phyloP scores from a whole-genome alignment of 1,140 invertebrate genomes.

The Apis cerana region DNA sequence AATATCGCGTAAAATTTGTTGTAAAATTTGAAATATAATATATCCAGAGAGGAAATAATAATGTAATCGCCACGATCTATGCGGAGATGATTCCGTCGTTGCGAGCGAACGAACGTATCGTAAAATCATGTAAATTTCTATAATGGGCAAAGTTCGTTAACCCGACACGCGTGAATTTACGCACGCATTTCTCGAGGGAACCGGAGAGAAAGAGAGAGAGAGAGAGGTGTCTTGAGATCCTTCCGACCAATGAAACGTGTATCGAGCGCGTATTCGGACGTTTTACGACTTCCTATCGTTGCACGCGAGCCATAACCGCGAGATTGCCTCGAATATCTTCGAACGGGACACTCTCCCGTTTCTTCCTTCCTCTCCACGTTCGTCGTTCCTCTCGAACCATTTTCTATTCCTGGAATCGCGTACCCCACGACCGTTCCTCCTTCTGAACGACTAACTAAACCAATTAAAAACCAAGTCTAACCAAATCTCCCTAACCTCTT shows the following conservation, averaged over 20 bases:
- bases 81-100: slow-evolving; percentile 20
- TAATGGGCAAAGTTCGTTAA: slow-evolving; percentile 40
- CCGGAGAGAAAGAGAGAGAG: not conserved
- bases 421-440: too few species aligned
- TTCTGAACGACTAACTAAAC: too few species aligned
- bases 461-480: too few species aligned
- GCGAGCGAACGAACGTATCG: not conserved
- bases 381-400: too few species aligned
- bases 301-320: not conserved
- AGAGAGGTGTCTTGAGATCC: not conserved
- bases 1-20: not conserved
- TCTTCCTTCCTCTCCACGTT: not conserved
- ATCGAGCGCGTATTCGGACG: not conserved
- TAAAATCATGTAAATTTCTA: slow-evolving; percentile 33
- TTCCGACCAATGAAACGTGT: not conserved
- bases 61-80: not conserved
- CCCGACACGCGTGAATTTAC: slow-evolving; percentile 24
- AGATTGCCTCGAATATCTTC: not conserved
- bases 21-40: not conserved
- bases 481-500: too few species aligned
- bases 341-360: not conserved
- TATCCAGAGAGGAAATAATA: not conserved
- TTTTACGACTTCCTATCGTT: slow-evolving; percentile 5
- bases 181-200: not conserved
- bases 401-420: too few species aligned